phyloP scores from a whole-genome alignment of 2,797 vertebrate genomes.

The Saxicola maurus region DNA sequence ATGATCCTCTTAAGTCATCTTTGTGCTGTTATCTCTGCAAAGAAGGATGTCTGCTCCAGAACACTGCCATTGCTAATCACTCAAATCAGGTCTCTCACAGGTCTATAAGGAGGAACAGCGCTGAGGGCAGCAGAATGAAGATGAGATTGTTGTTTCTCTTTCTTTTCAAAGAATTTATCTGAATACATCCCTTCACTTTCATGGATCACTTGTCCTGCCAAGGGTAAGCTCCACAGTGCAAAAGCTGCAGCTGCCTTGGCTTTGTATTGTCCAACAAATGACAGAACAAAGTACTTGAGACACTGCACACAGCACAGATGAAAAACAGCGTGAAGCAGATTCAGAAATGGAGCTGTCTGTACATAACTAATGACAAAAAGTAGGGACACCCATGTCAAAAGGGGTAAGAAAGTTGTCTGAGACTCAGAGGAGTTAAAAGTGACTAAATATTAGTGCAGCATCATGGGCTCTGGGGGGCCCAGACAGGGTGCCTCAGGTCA shows the following conservation, averaged over 20 bases:
- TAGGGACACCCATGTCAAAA: background rate
- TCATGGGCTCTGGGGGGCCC: background rate
- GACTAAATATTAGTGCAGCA: background rate
- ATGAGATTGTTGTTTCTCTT: background rate
- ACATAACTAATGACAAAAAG: background rate
- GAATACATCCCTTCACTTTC: background rate
- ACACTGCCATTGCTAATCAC: conserved; percentile 20
- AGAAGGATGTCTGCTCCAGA: conserved; percentile 25
- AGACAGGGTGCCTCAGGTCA: background rate
- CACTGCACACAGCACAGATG: background rate
- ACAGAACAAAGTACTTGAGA: background rate
- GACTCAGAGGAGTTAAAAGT: background rate
- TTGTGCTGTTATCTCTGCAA: background rate
- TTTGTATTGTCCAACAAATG: rapidly evolving
- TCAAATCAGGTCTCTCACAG: background rate
- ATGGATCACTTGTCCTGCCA: background rate
- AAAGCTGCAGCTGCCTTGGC: background rate
- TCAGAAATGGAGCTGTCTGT: background rate
- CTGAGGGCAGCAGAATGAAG: conserved; percentile 21
- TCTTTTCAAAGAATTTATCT: background rate
- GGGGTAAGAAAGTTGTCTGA: background rate
- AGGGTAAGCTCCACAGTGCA: background rate
- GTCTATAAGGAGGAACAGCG: background rate
- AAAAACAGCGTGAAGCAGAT: background rate
- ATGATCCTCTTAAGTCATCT: conserved; percentile 9